Percentiles rank a stretch among this genome's conserved stretches.
Conservation (phyloP, 2,113 vertebrate species). For the Hystrix brachyura region DNA sequence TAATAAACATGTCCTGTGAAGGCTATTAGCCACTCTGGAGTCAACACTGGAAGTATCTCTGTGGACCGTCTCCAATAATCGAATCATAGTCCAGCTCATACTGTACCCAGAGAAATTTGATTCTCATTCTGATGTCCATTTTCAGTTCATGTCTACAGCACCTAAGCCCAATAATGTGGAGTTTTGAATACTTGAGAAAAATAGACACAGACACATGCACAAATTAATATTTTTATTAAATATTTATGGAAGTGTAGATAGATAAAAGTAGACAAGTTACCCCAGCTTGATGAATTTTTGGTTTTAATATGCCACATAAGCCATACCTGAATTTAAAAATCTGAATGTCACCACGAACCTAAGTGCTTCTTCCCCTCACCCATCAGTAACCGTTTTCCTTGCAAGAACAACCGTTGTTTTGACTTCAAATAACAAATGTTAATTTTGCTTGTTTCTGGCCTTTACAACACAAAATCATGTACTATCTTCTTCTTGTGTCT, state of each 20-base stretch:
- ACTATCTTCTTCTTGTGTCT: background rate
- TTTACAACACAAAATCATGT: background rate
- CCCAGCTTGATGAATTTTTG: background rate
- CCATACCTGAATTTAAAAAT: background rate
- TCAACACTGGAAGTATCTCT: background rate
- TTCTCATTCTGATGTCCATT: background rate
- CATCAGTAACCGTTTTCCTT: background rate
- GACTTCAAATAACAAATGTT: background rate
- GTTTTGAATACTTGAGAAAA: background rate
- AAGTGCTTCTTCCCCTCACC: background rate
- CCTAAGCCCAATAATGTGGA: background rate
- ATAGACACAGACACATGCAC: fast-evolving
- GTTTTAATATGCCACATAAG: background rate
- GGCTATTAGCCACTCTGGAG: background rate
- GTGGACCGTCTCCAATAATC: background rate
- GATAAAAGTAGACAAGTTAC: background rate
- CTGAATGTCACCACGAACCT: background rate
- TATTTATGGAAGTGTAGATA: background rate
- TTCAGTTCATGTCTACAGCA: background rate
- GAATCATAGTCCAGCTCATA: background rate
- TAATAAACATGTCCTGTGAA: background rate
- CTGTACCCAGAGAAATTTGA: background rate
- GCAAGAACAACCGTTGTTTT: background rate
- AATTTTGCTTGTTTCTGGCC: background rate
- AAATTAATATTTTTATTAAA: background rate